phyloP scores from a whole-genome alignment of 92 coral and sea anemone species.

The Phenganax subtilis region DNA sequence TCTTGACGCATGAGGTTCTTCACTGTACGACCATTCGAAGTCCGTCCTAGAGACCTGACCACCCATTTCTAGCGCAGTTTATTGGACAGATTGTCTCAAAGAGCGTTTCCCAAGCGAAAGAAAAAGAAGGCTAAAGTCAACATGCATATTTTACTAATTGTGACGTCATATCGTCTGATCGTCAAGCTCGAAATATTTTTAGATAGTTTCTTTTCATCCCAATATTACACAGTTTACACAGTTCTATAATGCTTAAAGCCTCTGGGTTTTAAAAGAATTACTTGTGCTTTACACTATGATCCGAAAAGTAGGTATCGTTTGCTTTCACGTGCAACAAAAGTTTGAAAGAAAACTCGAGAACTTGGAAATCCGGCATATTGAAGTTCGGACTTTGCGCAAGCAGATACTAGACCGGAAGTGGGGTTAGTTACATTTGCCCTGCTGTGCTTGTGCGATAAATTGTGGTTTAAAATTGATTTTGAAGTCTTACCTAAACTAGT shows the following conservation, averaged over 20 bases:
- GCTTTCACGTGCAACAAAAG: neutral
- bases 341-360: neutral
- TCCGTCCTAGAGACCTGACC: slow-evolving; percentile 93
- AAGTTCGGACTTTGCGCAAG: neutral
- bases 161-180: slow-evolving; percentile 38
- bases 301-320: too few species aligned
- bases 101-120: neutral
- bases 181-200: neutral
- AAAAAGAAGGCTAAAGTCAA: neutral
- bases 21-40: slow-evolving; percentile 96
- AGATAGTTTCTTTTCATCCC: neutral
- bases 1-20: slow-evolving; percentile 96
- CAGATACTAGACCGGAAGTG: neutral
- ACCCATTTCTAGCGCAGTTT: slow-evolving; percentile 56
- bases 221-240: neutral
- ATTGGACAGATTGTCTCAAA: neutral
- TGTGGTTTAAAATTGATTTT: too few species aligned
- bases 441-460: too few species aligned
- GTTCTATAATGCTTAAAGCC: too few species aligned
- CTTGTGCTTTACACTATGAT: too few species aligned
- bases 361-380: neutral
- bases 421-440: neutral
- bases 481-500: neutral
- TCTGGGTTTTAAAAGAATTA: too few species aligned
- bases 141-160: slow-evolving; percentile 29